Evolutionary conservation across 2,113 vertebrate species (phyloP).

Genomic region (Melanerpes aurifrons): DNA sequence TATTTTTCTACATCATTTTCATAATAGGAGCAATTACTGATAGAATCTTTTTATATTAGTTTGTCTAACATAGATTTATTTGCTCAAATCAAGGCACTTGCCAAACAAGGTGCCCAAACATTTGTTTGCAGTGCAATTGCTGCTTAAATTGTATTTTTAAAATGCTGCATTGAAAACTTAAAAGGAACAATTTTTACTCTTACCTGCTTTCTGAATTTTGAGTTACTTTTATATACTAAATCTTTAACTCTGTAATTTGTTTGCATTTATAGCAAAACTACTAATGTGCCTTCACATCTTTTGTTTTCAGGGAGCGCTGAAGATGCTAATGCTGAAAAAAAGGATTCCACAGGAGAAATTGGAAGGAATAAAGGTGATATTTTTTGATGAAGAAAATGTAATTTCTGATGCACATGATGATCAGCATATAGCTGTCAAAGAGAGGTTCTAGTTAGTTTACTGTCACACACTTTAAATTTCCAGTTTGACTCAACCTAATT

Average conservation of each 20-base stretch:
- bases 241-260: not conserved
- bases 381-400: constrained; percentile 28
- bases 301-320: constrained; percentile 27
- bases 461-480: constrained; percentile 19
- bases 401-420: constrained; percentile 5
- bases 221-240: not conserved
- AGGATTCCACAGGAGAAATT: not conserved
- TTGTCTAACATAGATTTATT: not conserved
- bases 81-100: not conserved
- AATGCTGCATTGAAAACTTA: not conserved
- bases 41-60: not conserved
- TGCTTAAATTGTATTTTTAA: not conserved
- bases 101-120: not conserved
- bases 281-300: not conserved
- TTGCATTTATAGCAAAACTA: not conserved
- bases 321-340: not conserved
- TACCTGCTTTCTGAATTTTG: not conserved
- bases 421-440: constrained; percentile 31
- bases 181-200: not conserved
- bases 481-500: not conserved
- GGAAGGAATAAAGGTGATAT: constrained; percentile 18
- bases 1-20: not conserved
- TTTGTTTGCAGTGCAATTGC: not conserved
- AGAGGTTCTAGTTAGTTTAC: constrained; percentile 30
- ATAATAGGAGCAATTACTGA: not conserved